Evolutionary conservation across 2,797 vertebrate genomes (phyloP).

Genomic region (Ateles fusciceps): DNA sequence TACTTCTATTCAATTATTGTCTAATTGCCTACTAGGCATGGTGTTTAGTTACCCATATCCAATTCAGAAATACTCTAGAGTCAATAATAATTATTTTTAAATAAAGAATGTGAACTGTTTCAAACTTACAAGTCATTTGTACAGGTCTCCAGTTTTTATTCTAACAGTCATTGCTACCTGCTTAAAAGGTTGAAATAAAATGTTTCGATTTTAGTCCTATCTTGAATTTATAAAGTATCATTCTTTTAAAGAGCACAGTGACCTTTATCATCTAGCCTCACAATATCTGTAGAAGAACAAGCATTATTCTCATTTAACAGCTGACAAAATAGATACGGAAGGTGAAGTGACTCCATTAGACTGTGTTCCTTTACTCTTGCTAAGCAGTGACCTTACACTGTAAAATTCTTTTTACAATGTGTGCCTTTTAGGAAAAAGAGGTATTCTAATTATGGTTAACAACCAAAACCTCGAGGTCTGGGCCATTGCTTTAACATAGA

Average conservation of each 20-base stretch:
- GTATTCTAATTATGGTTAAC: background rate
- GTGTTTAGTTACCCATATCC: background rate
- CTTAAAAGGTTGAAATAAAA: conserved; percentile 32
- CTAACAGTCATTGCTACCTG: background rate
- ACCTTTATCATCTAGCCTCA: conserved; percentile 50
- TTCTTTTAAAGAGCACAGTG: conserved; percentile 39
- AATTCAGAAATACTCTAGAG: background rate
- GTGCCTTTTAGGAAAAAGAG: background rate
- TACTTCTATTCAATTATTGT: background rate
- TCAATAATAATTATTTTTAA: background rate
- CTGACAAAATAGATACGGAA: conserved; percentile 49
- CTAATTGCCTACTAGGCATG: too few relatives aligned
- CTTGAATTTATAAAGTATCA: background rate
- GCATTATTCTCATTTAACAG: conserved; percentile 61
- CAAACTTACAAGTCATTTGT: background rate
- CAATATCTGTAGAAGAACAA: background rate
- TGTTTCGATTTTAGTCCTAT: background rate
- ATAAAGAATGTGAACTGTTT: background rate
- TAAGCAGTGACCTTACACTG: conserved; percentile 16
- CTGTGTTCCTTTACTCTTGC: background rate
- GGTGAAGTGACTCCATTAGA: background rate
- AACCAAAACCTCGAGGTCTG: background rate
- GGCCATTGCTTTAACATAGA: background rate
- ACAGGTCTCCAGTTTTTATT: background rate
- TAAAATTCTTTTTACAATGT: background rate